phyloP scores from a whole-genome alignment of 1,140 invertebrate species.

The Formica selysi region DNA sequence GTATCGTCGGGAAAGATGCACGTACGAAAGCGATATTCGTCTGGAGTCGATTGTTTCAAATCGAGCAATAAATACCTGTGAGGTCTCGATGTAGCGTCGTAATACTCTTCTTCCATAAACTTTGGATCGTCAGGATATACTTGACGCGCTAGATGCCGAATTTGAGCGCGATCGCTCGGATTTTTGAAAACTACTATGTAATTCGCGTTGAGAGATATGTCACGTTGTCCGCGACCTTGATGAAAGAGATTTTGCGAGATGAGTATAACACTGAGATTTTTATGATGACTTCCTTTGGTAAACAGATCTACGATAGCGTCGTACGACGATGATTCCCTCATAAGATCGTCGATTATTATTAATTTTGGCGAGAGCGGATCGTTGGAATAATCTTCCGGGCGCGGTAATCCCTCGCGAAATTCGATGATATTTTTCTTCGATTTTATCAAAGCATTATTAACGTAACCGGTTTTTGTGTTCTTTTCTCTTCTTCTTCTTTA shows the following conservation, averaged over 20 bases:
- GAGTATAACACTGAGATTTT: not conserved
- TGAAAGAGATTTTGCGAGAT: slow-evolving; percentile 3
- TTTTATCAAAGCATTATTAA: no score
- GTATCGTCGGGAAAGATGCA: not conserved
- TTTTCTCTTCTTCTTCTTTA: no score
- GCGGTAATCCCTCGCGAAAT: not conserved
- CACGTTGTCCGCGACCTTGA: not conserved
- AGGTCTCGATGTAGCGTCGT: not conserved
- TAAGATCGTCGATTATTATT: slow-evolving; percentile 6
- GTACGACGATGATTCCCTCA: slow-evolving; percentile 8
- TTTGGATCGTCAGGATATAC: not conserved
- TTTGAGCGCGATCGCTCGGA: no score
- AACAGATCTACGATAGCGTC: slow-evolving; percentile 10
- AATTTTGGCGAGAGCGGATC: not conserved
- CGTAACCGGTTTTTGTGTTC: no score
- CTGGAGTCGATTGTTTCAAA: not conserved
- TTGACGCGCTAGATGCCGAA: not conserved
- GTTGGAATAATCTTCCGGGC: not conserved
- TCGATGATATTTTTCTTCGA: no score
- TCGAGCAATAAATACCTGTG: not conserved
- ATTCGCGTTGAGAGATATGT: not conserved
- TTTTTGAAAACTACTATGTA: no score
- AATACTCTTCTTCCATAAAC: not conserved
- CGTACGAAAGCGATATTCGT: not conserved
- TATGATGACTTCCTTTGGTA: not conserved